Conservation (phyloP, 1,140 invertebrate species). For the Matsumurasca onukii region DNA sequence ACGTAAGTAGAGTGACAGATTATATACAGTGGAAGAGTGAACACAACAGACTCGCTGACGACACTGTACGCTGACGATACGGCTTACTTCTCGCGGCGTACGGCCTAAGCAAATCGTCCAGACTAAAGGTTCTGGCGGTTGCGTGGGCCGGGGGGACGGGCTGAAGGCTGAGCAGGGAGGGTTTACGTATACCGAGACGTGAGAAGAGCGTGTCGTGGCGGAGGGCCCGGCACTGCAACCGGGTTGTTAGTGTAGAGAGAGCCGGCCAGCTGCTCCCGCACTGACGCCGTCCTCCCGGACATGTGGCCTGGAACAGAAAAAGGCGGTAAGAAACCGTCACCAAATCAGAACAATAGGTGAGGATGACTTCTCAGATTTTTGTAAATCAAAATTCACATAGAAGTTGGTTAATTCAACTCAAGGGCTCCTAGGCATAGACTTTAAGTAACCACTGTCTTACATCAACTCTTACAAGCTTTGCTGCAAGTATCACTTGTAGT, state of each 20-base stretch:
- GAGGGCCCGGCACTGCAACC: constrained; percentile 25
- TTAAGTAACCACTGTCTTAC: no score
- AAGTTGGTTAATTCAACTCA: not conserved
- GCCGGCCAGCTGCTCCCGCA: constrained; percentile 49
- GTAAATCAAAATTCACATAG: not conserved
- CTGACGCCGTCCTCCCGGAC: constrained; percentile 41
- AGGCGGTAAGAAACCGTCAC: no score
- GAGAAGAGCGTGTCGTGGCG: constrained; percentile 59
- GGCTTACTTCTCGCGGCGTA: constrained; percentile 70
- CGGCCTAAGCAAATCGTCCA: constrained; percentile 77
- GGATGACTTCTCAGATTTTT: not conserved
- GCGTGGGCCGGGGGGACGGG: constrained; percentile 51
- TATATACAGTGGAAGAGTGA: no score
- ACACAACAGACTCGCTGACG: no score
- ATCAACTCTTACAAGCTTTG: no score
- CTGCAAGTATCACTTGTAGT: no score
- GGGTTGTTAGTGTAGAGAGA: constrained; percentile 15
- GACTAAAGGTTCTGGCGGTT: constrained; percentile 71
- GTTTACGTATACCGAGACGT: constrained; percentile 76
- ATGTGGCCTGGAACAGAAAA: constrained; percentile 17
- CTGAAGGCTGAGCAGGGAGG: constrained; percentile 70
- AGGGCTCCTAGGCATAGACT: no score
- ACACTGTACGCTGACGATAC: no score
- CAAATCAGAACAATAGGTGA: not conserved
- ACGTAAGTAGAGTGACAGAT: no score